A percentile compares a stretch with the other conserved stretches of the same genome.
phyloP scores from a whole-genome alignment of 2,113 vertebrate genomes.

The Neodontobutis hainanensis region DNA sequence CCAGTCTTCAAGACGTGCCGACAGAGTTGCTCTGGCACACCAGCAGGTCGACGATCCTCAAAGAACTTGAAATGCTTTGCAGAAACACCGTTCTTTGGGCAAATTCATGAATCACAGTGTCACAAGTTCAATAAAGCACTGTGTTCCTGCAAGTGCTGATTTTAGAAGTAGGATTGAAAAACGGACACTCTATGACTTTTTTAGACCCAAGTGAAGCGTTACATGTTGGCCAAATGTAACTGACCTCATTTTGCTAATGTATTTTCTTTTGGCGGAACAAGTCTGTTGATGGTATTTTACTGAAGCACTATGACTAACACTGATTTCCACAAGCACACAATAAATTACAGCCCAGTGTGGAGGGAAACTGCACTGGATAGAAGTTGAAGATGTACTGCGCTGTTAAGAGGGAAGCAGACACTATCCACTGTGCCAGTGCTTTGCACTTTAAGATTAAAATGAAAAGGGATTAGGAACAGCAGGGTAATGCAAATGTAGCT shows the following conservation, averaged over 20 bases:
- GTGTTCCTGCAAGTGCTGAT: constrained; percentile 37
- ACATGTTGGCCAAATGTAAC: constrained; percentile 28
- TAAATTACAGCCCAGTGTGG: constrained; percentile 64
- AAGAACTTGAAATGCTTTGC: constrained; percentile 47
- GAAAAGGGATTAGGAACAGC: constrained; percentile 54
- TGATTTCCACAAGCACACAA: constrained; percentile 69
- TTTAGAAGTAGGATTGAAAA: constrained; percentile 26
- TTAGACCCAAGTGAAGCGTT: constrained; percentile 40
- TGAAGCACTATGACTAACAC: constrained; percentile 55
- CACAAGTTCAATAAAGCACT: constrained; percentile 36
- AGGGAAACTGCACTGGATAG: constrained; percentile 62
- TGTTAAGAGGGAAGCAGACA: constrained; percentile 64
- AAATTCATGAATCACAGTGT: constrained; percentile 40
- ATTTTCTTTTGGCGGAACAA: constrained; percentile 69
- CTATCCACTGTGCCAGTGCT: constrained; percentile 32
- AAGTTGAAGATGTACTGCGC: constrained; percentile 59
- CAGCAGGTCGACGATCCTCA: constrained; percentile 53
- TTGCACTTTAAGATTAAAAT: constrained; percentile 53
- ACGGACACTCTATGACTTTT: constrained; percentile 61
- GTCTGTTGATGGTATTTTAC: constrained; percentile 76
- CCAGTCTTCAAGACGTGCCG: constrained; percentile 58
- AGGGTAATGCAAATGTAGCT: constrained; percentile 30
- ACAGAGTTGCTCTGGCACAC: constrained; percentile 65
- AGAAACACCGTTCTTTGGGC: constrained; percentile 40
- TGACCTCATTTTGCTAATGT: constrained; percentile 63